phyloP scores from a whole-genome alignment of 2,888 invertebrate genomes.

The Bhutanitis thaidina region DNA sequence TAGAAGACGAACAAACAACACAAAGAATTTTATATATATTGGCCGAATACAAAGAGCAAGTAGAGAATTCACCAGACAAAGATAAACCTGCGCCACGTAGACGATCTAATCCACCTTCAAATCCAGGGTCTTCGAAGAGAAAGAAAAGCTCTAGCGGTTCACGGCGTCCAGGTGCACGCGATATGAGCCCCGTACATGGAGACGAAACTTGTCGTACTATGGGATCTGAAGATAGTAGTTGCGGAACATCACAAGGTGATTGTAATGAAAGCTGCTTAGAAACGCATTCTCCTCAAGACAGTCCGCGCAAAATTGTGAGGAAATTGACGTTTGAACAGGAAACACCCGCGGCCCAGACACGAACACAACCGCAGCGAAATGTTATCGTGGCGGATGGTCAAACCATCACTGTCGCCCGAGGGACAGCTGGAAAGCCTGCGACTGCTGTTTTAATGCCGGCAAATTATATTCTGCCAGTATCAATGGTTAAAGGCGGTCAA shows the following conservation, averaged over 20 bases:
- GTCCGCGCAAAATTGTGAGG: slow-evolving; percentile 66
- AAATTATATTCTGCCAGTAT: slow-evolving; percentile 85
- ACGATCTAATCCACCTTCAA: slow-evolving; percentile 86
- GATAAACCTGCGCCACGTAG: slow-evolving; percentile 90
- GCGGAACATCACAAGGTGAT: slow-evolving; percentile 81
- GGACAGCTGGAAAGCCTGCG: slow-evolving; percentile 81
- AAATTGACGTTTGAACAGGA: slow-evolving; percentile 74
- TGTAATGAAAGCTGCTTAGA: slow-evolving; percentile 73
- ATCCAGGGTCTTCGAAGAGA: slow-evolving; percentile 82
- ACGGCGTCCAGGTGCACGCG: slow-evolving; percentile 76
- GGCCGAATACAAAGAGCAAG: slow-evolving; percentile 89
- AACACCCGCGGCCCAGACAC: slow-evolving; percentile 49
- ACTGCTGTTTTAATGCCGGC: slow-evolving; percentile 85
- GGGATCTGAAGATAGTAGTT: slow-evolving; percentile 88
- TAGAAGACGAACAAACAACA: slow-evolving; percentile 90
- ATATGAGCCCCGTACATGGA: slow-evolving; percentile 80
- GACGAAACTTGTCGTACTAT: slow-evolving; percentile 85
- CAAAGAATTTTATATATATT: slow-evolving; percentile 89
- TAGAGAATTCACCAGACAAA: slow-evolving; percentile 89
- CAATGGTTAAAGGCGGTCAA: slow-evolving; percentile 85
- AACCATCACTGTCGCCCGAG: slow-evolving; percentile 81
- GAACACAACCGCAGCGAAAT: slow-evolving; percentile 70
- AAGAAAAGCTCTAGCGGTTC: slow-evolving; percentile 83
- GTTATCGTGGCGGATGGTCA: slow-evolving; percentile 83
- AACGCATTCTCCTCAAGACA: slow-evolving; percentile 79